A percentile compares a stretch with the other conserved stretches of the same genome.
phyloP scores from a whole-genome alignment of 2,113 vertebrate genomes.

The Archilochus colubris region DNA sequence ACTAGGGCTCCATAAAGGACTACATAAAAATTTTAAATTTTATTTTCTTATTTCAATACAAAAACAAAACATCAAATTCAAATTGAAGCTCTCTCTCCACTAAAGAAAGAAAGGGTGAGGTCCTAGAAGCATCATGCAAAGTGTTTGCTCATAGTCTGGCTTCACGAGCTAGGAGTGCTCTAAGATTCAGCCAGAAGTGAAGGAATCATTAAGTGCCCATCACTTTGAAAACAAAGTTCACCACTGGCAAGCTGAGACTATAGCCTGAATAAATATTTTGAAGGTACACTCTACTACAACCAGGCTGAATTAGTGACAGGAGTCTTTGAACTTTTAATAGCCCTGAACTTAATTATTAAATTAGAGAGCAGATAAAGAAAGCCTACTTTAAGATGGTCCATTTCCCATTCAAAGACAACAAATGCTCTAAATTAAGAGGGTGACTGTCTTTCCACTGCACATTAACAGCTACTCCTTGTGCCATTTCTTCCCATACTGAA shows the following conservation, averaged over 20 bases:
- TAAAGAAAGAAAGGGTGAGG: background rate
- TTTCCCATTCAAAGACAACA: conserved; percentile 42
- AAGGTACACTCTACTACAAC: background rate
- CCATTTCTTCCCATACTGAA: conserved; percentile 38
- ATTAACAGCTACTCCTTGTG: conserved; percentile 58
- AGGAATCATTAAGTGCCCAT: background rate
- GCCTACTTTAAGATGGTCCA: conserved; percentile 14
- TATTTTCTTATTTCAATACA: background rate
- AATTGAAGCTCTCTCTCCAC: background rate
- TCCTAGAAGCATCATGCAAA: background rate
- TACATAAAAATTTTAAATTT: background rate
- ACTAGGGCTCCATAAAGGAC: background rate
- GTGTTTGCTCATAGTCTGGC: background rate
- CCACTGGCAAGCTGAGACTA: background rate
- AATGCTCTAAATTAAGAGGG: conserved; percentile 33
- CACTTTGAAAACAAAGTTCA: background rate
- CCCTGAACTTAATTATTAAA: background rate
- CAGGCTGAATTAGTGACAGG: background rate
- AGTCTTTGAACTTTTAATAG: background rate
- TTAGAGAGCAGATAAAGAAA: conserved; percentile 36
- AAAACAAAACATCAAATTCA: background rate
- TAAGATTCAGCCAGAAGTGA: background rate
- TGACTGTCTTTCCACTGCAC: conserved; percentile 46
- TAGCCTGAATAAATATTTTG: background rate
- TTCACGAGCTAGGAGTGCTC: background rate